Percentiles rank a stretch among this genome's conserved stretches.
Evolutionary conservation across 2,888 invertebrate species (phyloP).

Genomic region (Drosophila paranaensis): DNA sequence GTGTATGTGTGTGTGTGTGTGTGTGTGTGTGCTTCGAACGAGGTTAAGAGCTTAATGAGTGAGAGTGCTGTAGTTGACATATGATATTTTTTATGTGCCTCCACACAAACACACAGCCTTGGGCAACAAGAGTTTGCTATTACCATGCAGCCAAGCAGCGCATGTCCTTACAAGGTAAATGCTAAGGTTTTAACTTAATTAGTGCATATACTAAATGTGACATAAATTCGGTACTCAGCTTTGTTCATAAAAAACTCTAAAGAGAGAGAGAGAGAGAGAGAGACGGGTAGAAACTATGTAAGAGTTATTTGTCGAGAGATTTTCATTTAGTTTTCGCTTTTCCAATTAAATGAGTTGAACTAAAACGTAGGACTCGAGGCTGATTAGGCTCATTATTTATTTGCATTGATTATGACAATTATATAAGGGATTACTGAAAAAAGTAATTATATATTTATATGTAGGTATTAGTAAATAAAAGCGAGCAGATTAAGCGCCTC

Average conservation of each 20-base stretch:
- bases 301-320: slow-evolving; percentile 19
- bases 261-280: slow-evolving; percentile 11
- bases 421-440: neutral
- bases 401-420: neutral
- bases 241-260: slow-evolving; percentile 6
- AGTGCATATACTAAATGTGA: slow-evolving; percentile 63
- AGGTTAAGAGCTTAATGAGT: slow-evolving; percentile 79
- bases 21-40: slow-evolving; percentile 47
- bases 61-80: slow-evolving; percentile 66
- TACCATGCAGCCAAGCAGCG: slow-evolving; percentile 51
- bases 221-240: slow-evolving; percentile 37
- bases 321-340: neutral
- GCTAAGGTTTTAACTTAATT: slow-evolving; percentile 77
- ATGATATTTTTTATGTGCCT: slow-evolving; percentile 78
- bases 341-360: neutral
- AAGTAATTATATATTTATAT: neutral
- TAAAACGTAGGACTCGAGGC: too few species aligned
- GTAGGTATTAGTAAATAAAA: neutral
- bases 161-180: slow-evolving; percentile 67
- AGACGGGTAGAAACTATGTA: slow-evolving; percentile 31
- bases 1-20: slow-evolving; percentile 21
- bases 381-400: neutral
- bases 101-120: slow-evolving; percentile 23
- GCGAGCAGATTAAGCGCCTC: neutral
- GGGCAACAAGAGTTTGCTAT: slow-evolving; percentile 70